Base-by-base conservation (phyloP, 1,140 invertebrate genomes). In the Ooceraea biroi region DNA sequence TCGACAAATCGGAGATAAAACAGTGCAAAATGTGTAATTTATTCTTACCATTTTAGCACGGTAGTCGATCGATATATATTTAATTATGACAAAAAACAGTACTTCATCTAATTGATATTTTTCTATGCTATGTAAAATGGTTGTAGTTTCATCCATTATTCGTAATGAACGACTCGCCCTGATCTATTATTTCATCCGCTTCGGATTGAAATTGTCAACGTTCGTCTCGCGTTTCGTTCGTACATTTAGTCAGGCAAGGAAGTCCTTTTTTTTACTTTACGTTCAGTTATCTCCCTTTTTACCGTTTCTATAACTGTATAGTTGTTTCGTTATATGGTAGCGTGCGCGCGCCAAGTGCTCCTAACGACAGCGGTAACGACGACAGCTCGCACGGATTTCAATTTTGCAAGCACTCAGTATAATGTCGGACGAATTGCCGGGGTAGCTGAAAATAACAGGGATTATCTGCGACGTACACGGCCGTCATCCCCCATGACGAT, bases 401-500 rank as follows among this genome's bases (percentile, higher is more conserved):
- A 78, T 78, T 78, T 82, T 82, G 44, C 55, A 82, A 82, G 69
- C 30, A 73, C 78, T 71, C 69, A 61, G 68, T 82, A 82, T 82
- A 82, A 82, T 48, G 78, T 48, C 46, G 41, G 60, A 76, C 58
- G 69, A 74, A 76, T 83, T 63, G 71, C 60, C 82, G 52, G 41
- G 50, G 68, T 58, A 44, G 76, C 46, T 77, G 77, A 88, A 88
- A 88, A 88, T 88, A 88, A 88, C 83, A 74, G 61, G 55, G 63
- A 80, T 78, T 83, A 68, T 58, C 72, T 30, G 44, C 55, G 60
- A 76, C 82, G 82, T 85, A 60, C 55, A 66, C 72, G 30, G 61
- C 55, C 83, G 87, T 83, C 83, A 73, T 85, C 74, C 71, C 83
- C 86, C 73, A 88, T 88, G 77, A 88, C 66, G 83, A 88, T 88